phyloP scores from a whole-genome alignment of 2,888 invertebrate species.

The Heliconius charithonia region DNA sequence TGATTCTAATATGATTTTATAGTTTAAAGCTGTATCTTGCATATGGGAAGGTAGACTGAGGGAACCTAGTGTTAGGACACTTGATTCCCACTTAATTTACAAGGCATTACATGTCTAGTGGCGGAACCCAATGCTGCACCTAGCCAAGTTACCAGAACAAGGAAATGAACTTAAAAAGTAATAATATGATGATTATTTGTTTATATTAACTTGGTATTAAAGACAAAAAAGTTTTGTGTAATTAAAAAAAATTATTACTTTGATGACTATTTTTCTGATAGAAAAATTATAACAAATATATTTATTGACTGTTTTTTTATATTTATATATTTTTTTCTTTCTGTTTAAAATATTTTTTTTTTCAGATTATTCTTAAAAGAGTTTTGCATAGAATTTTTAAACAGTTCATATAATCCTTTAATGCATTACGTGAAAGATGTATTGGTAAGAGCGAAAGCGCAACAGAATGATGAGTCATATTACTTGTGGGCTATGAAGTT shows the following conservation, averaged over 20 bases:
- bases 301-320: neutral
- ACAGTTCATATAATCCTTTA: constrained; percentile 95
- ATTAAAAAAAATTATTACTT: too few species aligned
- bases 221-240: too few species aligned
- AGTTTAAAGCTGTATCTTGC: neutral
- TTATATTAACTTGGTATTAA: too few species aligned
- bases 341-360: neutral
- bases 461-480: constrained; percentile 95
- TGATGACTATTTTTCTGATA: neutral
- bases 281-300: too few species aligned
- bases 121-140: too few species aligned
- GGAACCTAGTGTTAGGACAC: neutral
- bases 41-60: too few species aligned
- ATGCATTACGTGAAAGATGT: constrained; percentile 94
- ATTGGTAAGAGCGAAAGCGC: constrained; percentile 86
- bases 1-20: neutral
- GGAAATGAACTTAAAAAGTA: too few species aligned
- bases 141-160: too few species aligned
- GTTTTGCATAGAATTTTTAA: constrained; percentile 96
- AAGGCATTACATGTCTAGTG: too few species aligned
- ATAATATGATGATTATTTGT: too few species aligned
- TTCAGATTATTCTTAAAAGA: constrained; percentile 93
- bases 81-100: too few species aligned
- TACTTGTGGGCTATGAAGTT: constrained; percentile 97
- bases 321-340: constrained; percentile 8